Percentiles rank a stretch among this genome's conserved stretches.
Evolutionary conservation across 2,888 invertebrate genomes (phyloP).

Genomic region (Drosophila borealis): DNA sequence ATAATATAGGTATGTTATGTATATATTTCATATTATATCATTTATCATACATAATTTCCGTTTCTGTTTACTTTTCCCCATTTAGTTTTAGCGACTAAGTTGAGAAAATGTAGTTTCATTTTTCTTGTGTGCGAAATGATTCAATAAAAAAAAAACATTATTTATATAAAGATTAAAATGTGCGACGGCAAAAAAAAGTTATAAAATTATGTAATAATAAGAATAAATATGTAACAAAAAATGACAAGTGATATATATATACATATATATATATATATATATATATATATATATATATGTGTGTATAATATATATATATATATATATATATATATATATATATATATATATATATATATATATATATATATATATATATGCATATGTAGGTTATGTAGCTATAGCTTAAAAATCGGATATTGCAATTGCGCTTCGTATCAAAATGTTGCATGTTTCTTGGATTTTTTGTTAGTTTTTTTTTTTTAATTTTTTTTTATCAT

Average conservation of each 20-base stretch:
- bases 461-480: slow-evolving; percentile 16
- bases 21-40: slow-evolving; percentile 71
- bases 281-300: slow-evolving; percentile 6
- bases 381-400: slow-evolving; percentile 28
- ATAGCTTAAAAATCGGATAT: slow-evolving; percentile 51
- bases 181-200: slow-evolving; percentile 33
- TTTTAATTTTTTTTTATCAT: slow-evolving; percentile 18
- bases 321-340: slow-evolving; percentile 12
- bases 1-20: slow-evolving; percentile 68
- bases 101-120: slow-evolving; percentile 38
- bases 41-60: slow-evolving; percentile 75
- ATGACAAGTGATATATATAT: slow-evolving; percentile 44
- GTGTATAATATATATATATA: slow-evolving; percentile 11
- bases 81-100: slow-evolving; percentile 70
- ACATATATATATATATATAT: too few relatives aligned
- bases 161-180: slow-evolving; percentile 36
- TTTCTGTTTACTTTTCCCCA: slow-evolving; percentile 36
- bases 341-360: slow-evolving; percentile 2
- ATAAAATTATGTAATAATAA: slow-evolving; percentile 29
- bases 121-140: slow-evolving; percentile 23
- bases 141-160: slow-evolving; percentile 15
- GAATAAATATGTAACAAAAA: slow-evolving; percentile 61
- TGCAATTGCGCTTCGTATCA: slow-evolving; percentile 45
- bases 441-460: slow-evolving; percentile 40
- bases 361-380: slow-evolving; percentile 12